These are phyloP conservation scores for Nasonovia ribisnigri DNA, from an alignment of 2,888 invertebrate species.

Conservation along the genomic window DNA sequence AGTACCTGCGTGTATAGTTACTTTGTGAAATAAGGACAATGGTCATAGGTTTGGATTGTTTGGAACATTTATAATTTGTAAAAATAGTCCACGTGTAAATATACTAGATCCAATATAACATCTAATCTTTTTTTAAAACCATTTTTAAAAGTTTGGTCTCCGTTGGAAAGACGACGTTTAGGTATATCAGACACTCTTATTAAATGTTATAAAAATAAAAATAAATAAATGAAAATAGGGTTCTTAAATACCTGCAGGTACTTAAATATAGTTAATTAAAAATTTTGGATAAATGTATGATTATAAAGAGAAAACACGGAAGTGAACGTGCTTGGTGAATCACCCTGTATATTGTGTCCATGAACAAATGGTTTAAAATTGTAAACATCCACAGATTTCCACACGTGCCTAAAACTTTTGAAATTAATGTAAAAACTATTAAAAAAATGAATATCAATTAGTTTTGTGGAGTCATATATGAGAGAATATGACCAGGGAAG, in stretches of 20 bases:
- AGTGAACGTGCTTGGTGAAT: neutral
- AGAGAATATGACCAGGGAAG: too few relatives aligned
- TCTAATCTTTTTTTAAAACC: too few relatives aligned
- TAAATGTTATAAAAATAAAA: neutral
- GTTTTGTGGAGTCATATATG: too few relatives aligned
- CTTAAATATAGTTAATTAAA: neutral
- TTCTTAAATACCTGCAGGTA: neutral
- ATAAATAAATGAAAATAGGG: neutral
- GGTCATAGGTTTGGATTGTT: neutral
- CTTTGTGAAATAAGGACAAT: neutral
- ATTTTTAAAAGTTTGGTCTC: neutral
- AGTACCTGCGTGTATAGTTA: neutral
- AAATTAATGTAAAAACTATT: too few relatives aligned
- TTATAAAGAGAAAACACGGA: neutral
- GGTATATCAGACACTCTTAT: neutral
- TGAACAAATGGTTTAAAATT: neutral
- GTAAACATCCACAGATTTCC: too few relatives aligned
- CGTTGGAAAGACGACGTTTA: neutral
- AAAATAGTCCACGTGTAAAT: neutral
- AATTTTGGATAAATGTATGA: neutral
- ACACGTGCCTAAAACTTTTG: too few relatives aligned
- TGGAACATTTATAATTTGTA: neutral
- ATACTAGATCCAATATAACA: neutral
- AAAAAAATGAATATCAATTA: too few relatives aligned
- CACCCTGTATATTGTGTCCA: neutral